These are phyloP conservation scores for Epirrhoe alternata DNA, from an alignment of 2,888 invertebrate species.

Conservation along the genomic window DNA sequence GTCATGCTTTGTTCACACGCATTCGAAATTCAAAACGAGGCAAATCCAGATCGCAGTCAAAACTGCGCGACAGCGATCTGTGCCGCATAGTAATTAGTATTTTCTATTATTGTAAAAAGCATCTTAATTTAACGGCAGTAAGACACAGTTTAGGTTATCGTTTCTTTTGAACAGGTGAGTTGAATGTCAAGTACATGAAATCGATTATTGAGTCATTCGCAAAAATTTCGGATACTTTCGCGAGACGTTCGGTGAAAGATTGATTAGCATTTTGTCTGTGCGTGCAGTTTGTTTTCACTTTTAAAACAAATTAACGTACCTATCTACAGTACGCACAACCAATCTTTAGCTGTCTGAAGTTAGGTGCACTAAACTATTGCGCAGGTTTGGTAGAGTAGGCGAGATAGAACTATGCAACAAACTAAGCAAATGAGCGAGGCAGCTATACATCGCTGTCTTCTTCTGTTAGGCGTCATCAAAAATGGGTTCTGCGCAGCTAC, in stretches of 20 bases:
- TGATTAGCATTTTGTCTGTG: slow-evolving; percentile 54
- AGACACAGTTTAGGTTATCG: slow-evolving; percentile 48
- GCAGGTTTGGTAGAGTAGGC: too few species aligned
- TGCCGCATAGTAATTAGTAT: slow-evolving; percentile 58
- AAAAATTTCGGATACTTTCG: slow-evolving; percentile 76
- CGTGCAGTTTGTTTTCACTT: slow-evolving; percentile 12
- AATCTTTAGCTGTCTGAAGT: too few species aligned
- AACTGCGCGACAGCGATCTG: slow-evolving; percentile 47
- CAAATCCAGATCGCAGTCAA: slow-evolving; percentile 56
- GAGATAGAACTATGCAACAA: too few species aligned
- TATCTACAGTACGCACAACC: too few species aligned
- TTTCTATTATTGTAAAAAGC: slow-evolving; percentile 42
- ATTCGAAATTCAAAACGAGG: slow-evolving; percentile 68
- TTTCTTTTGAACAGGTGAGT: slow-evolving; percentile 43
- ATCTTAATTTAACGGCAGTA: slow-evolving; percentile 44
- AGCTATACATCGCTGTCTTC: too few species aligned
- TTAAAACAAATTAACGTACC: background rate
- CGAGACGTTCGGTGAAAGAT: slow-evolving; percentile 62
- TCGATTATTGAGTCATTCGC: slow-evolving; percentile 65
- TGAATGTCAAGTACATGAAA: slow-evolving; percentile 83
- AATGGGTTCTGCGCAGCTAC: too few species aligned
- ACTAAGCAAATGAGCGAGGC: too few species aligned
- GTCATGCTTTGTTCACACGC: slow-evolving; percentile 56
- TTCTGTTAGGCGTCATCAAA: too few species aligned
- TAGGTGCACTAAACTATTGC: too few species aligned